Conservation (phyloP, 2,888 invertebrate genomes). For the Sinotaia quadrata region DNA sequence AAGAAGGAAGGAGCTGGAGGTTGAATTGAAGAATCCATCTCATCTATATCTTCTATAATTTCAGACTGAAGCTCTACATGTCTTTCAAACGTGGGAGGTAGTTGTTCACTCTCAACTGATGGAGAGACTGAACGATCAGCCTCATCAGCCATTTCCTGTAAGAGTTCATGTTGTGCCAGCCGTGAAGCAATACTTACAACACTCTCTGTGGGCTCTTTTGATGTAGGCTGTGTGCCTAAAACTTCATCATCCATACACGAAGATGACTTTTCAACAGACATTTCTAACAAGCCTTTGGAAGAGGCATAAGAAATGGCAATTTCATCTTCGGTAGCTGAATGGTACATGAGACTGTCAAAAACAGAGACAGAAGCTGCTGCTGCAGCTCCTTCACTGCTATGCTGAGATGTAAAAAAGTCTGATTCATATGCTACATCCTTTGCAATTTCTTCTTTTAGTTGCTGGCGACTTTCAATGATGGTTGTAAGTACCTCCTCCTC, state of each 20-base stretch:
- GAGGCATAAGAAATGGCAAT: slow-evolving; percentile 38
- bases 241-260: slow-evolving; percentile 24
- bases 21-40: slow-evolving; percentile 12
- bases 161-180: slow-evolving; percentile 60
- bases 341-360: neutral
- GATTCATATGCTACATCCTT: slow-evolving; percentile 37
- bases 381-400: neutral
- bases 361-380: neutral
- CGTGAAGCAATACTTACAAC: slow-evolving; percentile 62
- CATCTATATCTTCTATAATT: slow-evolving; percentile 37
- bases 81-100: slow-evolving; percentile 56
- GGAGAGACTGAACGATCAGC: slow-evolving; percentile 64
- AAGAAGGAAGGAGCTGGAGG: slow-evolving; percentile 42
- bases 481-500: slow-evolving; percentile 63
- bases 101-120: slow-evolving; percentile 62
- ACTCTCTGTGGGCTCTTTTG: slow-evolving; percentile 33
- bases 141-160: slow-evolving; percentile 62
- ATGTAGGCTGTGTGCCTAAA: neutral
- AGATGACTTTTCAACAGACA: neutral
- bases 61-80: slow-evolving; percentile 47
- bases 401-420: slow-evolving; percentile 30
- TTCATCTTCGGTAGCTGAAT: slow-evolving; percentile 24
- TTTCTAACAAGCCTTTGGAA: slow-evolving; percentile 20
- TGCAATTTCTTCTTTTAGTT: slow-evolving; percentile 47
- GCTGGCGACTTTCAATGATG: slow-evolving; percentile 48